phyloP scores from a whole-genome alignment of 2,113 vertebrate genomes.

The Greenwoodochromis staneri region DNA sequence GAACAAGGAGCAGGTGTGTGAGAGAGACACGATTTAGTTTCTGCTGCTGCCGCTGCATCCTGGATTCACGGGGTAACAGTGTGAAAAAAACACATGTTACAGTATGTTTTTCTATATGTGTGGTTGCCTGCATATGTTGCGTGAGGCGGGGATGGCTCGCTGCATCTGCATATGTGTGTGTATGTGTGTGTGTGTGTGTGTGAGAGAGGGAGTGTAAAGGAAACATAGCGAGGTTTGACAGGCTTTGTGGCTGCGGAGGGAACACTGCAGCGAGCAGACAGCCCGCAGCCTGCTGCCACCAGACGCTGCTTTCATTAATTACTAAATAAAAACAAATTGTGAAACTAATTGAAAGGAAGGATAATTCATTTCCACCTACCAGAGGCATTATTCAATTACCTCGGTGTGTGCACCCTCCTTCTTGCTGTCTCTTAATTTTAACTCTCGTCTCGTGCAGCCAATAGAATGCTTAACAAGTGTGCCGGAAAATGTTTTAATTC shows the following conservation, averaged over 20 bases:
- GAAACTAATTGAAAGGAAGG: slow-evolving; percentile 78
- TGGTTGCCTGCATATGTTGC: slow-evolving; percentile 29
- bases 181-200: neutral
- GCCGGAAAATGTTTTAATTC: slow-evolving; percentile 2
- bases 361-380: slow-evolving; percentile 74
- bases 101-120: slow-evolving; percentile 10
- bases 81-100: neutral
- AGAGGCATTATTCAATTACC: slow-evolving; percentile 76
- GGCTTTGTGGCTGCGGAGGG: slow-evolving; percentile 21
- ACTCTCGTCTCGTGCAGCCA: slow-evolving; percentile 27
- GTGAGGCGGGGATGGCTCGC: neutral
- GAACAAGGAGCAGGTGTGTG: neutral
- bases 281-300: slow-evolving; percentile 62
- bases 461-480: slow-evolving; percentile 32
- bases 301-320: slow-evolving; percentile 75
- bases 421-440: slow-evolving; percentile 42
- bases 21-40: neutral
- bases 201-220: slow-evolving; percentile 35
- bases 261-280: slow-evolving; percentile 38
- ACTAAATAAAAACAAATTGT: slow-evolving; percentile 81
- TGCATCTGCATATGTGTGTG: slow-evolving; percentile 46
- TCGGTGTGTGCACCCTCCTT: slow-evolving; percentile 29
- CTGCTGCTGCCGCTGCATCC: neutral
- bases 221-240: slow-evolving; percentile 55
- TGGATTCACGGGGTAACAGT: neutral